phyloP scores from a whole-genome alignment of 2,113 vertebrate genomes.

The Otus sunia region DNA sequence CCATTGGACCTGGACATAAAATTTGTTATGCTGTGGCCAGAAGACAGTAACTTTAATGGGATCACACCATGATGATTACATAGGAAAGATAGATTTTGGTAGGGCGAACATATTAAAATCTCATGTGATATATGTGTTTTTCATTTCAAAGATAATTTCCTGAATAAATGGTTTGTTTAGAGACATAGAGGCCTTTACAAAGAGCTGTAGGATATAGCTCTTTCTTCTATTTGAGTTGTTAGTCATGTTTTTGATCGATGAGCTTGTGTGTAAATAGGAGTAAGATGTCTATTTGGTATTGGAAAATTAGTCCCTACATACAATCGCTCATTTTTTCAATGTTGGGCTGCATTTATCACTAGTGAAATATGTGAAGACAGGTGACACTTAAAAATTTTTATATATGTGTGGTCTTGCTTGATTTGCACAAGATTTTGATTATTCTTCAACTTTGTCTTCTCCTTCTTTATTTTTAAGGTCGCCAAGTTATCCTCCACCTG shows the following conservation, averaged over 20 bases:
- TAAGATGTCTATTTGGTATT: background rate
- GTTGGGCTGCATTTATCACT: background rate
- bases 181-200: background rate
- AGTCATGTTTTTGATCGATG: background rate
- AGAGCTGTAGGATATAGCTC: background rate
- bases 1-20: background rate
- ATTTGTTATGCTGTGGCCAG: background rate
- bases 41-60: background rate
- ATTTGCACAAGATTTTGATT: background rate
- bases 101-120: background rate
- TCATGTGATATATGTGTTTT: background rate
- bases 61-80: background rate
- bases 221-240: background rate
- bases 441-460: background rate
- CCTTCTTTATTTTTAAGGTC: conserved; percentile 75
- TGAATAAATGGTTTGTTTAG: background rate
- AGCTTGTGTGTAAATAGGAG: background rate
- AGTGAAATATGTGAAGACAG: background rate
- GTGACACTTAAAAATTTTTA: background rate
- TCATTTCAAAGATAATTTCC: background rate
- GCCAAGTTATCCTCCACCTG: conserved; percentile 90
- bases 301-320: background rate
- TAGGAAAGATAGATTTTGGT: background rate
- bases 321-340: background rate
- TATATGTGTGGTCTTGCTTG: background rate